Percentiles rank a stretch among this genome's conserved stretches.
phyloP scores from a whole-genome alignment of 2,113 vertebrate species.

The Gadus chalcogrammus region DNA sequence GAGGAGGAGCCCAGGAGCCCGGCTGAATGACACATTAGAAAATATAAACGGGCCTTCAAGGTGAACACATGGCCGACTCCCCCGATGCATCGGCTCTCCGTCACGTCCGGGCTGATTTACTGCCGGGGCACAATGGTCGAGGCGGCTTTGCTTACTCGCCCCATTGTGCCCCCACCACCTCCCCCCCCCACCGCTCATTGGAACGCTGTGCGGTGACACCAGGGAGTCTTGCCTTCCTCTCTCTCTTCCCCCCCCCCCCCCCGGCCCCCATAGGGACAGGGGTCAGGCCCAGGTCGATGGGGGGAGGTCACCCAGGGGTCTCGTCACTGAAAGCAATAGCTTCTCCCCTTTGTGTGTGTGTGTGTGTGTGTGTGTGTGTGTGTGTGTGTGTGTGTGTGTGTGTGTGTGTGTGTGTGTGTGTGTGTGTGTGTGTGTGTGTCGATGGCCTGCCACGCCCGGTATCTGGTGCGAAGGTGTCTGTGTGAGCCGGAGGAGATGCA shows the following conservation, averaged over 20 bases:
- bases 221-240: slow-evolving; percentile 44
- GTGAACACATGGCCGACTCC: slow-evolving; percentile 36
- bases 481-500: slow-evolving; percentile 57
- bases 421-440: slow-evolving; percentile 55
- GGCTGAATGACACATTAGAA: slow-evolving; percentile 60
- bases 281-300: slow-evolving; percentile 64
- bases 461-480: slow-evolving; percentile 62
- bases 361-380: slow-evolving; percentile 49
- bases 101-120: slow-evolving; percentile 60
- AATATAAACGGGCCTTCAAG: slow-evolving; percentile 33
- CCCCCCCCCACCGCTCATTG: slow-evolving; percentile 49
- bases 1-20: slow-evolving; percentile 47
- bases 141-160: slow-evolving; percentile 52
- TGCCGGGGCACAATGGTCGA: slow-evolving; percentile 47
- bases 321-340: slow-evolving; percentile 70
- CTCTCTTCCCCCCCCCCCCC: slow-evolving; percentile 41
- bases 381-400: too few species aligned
- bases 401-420: slow-evolving; percentile 9
- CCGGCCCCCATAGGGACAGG: slow-evolving; percentile 41
- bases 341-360: slow-evolving; percentile 64
- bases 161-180: slow-evolving; percentile 49
- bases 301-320: slow-evolving; percentile 69
- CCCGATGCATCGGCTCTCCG: slow-evolving; percentile 31
- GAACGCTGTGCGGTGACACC: slow-evolving; percentile 52
- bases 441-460: slow-evolving; percentile 65